phyloP scores from a whole-genome alignment of 2,113 vertebrate genomes.

The Alouatta palliata region DNA sequence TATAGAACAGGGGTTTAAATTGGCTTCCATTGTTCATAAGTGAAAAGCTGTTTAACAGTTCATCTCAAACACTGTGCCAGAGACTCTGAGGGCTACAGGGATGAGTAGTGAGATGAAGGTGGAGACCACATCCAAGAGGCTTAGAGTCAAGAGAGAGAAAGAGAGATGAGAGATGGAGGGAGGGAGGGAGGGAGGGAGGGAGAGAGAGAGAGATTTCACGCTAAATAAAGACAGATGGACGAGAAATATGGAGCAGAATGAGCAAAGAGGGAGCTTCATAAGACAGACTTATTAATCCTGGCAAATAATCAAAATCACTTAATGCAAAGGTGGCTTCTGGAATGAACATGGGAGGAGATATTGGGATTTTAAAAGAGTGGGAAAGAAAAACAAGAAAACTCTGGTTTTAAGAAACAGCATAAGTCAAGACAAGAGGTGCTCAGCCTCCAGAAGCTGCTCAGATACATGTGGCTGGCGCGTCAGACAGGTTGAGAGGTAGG shows the following conservation, averaged over 20 bases:
- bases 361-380: neutral
- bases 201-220: fast-evolving
- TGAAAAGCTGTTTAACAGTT: fast-evolving
- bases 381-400: neutral
- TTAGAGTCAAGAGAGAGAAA: no score
- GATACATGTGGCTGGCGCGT: fast-evolving
- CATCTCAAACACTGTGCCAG: no score
- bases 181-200: no score
- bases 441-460: no score
- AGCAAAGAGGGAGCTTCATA: neutral
- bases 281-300: neutral
- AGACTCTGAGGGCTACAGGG: fast-evolving
- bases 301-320: neutral
- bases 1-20: fast-evolving
- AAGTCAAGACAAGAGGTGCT: neutral
- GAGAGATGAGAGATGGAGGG: no score
- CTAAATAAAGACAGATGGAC: fast-evolving
- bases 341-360: fast-evolving
- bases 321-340: neutral
- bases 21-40: neutral
- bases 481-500: fast-evolving
- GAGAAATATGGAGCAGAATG: fast-evolving
- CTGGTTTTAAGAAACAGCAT: fast-evolving
- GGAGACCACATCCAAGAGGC: neutral
- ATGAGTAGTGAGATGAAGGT: neutral